Percentiles rank a stretch among this genome's conserved stretches.
Conservation (phyloP, 2,113 vertebrate species). For the Halichoeres trimaculatus region DNA sequence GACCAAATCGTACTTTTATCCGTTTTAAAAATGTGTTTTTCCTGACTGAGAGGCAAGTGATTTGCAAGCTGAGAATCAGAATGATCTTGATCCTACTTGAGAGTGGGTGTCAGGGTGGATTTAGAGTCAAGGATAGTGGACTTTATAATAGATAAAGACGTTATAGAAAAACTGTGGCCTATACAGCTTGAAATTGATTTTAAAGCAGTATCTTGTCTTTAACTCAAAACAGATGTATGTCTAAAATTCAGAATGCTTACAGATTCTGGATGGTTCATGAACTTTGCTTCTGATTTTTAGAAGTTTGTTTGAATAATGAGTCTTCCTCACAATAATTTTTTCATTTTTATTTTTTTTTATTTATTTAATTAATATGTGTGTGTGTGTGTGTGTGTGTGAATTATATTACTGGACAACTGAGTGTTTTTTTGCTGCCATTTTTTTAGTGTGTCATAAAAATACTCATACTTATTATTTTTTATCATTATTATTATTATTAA, state of each 20-base stretch:
- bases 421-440: too few relatives aligned
- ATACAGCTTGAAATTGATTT: constrained; percentile 20
- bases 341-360: too few relatives aligned
- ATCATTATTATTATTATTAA: background rate
- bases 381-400: too few relatives aligned
- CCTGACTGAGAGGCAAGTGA: constrained; percentile 38
- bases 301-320: constrained; percentile 6
- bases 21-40: constrained; percentile 38
- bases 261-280: constrained; percentile 23
- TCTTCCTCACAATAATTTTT: too few relatives aligned
- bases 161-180: constrained; percentile 30
- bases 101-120: constrained; percentile 49
- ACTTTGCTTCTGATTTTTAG: constrained; percentile 1
- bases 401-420: too few relatives aligned
- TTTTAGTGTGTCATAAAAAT: too few relatives aligned
- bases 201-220: constrained; percentile 33
- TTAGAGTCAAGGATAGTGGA: constrained; percentile 36
- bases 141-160: background rate
- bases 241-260: too few relatives aligned
- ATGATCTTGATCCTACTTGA: constrained; percentile 61
- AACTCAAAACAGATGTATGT: too few relatives aligned
- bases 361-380: background rate
- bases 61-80: constrained; percentile 38
- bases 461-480: too few relatives aligned
- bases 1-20: constrained; percentile 43